These are phyloP conservation scores for Pseudeuparius sepicola DNA, from an alignment of 2,888 invertebrate species.

Conservation along the genomic window DNA sequence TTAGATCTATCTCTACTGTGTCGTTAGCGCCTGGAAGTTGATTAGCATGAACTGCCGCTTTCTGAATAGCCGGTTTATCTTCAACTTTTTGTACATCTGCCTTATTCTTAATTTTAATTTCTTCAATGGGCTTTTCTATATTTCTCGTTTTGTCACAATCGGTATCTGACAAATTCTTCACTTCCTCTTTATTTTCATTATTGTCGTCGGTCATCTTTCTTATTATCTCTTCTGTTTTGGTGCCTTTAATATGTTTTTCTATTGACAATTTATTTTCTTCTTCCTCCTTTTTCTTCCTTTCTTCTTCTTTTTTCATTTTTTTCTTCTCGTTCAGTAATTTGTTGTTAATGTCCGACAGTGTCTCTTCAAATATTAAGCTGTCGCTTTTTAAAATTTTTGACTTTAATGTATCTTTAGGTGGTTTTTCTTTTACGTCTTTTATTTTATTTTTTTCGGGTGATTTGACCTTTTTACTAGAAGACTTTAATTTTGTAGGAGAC, in stretches of 20 bases:
- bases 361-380: constrained; percentile 26
- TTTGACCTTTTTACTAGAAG: constrained; percentile 17
- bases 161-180: constrained; percentile 7
- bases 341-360: constrained; percentile 28
- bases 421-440: constrained; percentile 8
- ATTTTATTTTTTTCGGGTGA: constrained; percentile 11
- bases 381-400: constrained; percentile 23
- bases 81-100: too few relatives aligned
- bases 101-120: too few relatives aligned
- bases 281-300: too few relatives aligned
- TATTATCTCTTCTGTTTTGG: too few relatives aligned
- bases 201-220: constrained; percentile 10
- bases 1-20: too few relatives aligned
- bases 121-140: constrained; percentile 12
- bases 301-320: constrained; percentile 20
- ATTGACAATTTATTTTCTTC: too few relatives aligned
- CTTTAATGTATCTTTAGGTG: constrained; percentile 3
- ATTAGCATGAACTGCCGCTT: too few relatives aligned
- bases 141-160: constrained; percentile 11
- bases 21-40: too few relatives aligned
- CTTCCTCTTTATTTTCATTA: constrained; percentile 7
- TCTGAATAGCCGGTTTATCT: too few relatives aligned
- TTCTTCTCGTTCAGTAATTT: constrained; percentile 24
- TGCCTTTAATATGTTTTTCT: too few relatives aligned
- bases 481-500: constrained; percentile 11